Evolutionary conservation across 2,113 vertebrate species (phyloP).

Genomic region (Halichoeres trimaculatus): DNA sequence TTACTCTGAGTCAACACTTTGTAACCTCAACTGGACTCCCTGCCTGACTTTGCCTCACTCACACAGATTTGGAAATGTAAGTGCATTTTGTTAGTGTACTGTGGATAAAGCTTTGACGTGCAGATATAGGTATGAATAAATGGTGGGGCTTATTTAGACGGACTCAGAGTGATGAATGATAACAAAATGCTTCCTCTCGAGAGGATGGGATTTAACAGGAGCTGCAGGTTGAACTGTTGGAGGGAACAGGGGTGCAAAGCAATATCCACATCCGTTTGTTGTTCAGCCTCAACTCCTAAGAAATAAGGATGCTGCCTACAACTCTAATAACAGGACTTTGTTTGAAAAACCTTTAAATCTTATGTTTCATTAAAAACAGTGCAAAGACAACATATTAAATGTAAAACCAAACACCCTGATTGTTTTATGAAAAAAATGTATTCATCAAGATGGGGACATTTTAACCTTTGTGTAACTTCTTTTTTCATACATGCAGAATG

Average conservation of each 20-base stretch:
- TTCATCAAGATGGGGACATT: too few relatives aligned
- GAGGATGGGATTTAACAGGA: conserved; percentile 16
- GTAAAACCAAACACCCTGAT: too few relatives aligned
- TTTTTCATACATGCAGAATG: too few relatives aligned
- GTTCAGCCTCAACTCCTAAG: background rate
- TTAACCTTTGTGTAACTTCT: too few relatives aligned
- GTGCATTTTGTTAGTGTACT: conserved; percentile 80
- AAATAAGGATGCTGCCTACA: too few relatives aligned
- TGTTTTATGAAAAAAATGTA: too few relatives aligned
- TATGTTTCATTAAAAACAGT: too few relatives aligned
- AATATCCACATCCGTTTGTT: conserved; percentile 3
- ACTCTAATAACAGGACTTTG: too few relatives aligned
- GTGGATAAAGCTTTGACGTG: background rate
- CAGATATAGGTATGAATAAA: conserved; percentile 6
- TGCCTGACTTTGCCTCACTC: conserved; percentile 79
- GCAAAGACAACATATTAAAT: too few relatives aligned
- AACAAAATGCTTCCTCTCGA: conserved; percentile 1
- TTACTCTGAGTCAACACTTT: conserved; percentile 92
- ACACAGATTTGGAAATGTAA: conserved; percentile 49
- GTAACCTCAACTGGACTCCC: conserved; percentile 85
- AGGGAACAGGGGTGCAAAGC: background rate
- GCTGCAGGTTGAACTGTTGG: conserved; percentile 1
- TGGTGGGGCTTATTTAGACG: conserved; percentile 4
- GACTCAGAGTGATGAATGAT: background rate
- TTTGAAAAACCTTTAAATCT: too few relatives aligned